Base-by-base conservation (phyloP, 2,888 invertebrate species). In the Boloria selene region DNA sequence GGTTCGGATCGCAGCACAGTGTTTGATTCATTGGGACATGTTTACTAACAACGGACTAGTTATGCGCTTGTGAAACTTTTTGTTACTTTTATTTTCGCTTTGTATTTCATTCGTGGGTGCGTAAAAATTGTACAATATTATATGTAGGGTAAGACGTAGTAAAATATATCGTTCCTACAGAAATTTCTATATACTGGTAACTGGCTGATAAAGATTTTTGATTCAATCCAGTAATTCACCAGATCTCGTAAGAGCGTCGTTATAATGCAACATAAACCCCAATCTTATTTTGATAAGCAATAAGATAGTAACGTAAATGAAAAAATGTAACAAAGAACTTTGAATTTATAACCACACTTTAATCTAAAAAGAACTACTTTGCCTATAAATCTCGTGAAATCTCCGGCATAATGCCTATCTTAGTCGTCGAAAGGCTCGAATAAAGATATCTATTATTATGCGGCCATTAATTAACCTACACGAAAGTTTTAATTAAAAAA, bases 401-500 rank as follows among this genome's bases (percentile, higher is more conserved):
- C 26, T 47, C 47, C n/a, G 13, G 17, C 16, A 64, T 58, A 62
- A 51, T 50, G 63, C 63, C 60, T 61, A 61, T 64, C 63, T 68
- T 17, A 61, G 60, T 58, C 70, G 65, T 70, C 68, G 65, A 31
- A 65, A 59, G 53, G 64, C 62, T 62, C 67, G 66, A 72, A 75
- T 74, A 75, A 74, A 76, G 75, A 76, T 72, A 75, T 77, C 76
- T 73, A 81, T 82, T 80, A 79, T 75, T 76, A 84, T 80, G 79
- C 83, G 77, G 76, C 83, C 86, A 87, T 88, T 89, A 88, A 90
- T 90, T 89, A 89, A 90, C 88, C 82, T 81, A 86, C 81, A 86
- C 87, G 83, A 87, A 90, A 86, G 84, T 88, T 90, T 90, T 90
- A 90, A 90, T 89, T 90, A 90, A 90, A 90, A 88, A 87, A 87